Percentiles rank a stretch among this genome's conserved stretches.
Evolutionary conservation across 2,888 invertebrate species (phyloP).

Genomic region (Junonia oenone): DNA sequence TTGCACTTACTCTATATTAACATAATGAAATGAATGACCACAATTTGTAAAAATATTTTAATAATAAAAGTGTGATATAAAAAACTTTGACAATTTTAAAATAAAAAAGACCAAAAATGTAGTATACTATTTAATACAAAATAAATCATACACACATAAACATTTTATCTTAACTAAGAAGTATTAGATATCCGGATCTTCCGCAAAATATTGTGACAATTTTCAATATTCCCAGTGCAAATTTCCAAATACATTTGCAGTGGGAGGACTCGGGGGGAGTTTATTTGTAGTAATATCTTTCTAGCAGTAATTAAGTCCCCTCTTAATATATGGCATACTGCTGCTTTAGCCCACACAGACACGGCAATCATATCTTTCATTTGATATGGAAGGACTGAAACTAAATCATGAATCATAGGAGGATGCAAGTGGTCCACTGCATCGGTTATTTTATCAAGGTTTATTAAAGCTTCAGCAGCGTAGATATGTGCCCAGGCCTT

Average conservation of each 20-base stretch:
- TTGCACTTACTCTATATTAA: no score
- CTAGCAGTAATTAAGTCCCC: slow-evolving; percentile 69
- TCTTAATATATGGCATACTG: slow-evolving; percentile 69
- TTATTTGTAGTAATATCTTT: slow-evolving; percentile 70
- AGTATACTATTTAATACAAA: not conserved
- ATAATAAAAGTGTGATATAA: no score
- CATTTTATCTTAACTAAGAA: slow-evolving; percentile 38
- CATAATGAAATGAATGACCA: no score
- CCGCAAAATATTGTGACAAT: slow-evolving; percentile 66
- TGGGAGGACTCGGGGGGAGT: slow-evolving; percentile 66
- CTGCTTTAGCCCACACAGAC: slow-evolving; percentile 75
- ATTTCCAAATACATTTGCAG: slow-evolving; percentile 80
- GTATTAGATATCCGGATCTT: slow-evolving; percentile 57
- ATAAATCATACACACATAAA: not conserved
- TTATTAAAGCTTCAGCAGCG: slow-evolving; percentile 91
- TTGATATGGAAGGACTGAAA: slow-evolving; percentile 62
- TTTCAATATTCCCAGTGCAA: slow-evolving; percentile 72
- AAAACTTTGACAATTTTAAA: not conserved
- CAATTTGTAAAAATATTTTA: no score
- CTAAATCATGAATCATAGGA: slow-evolving; percentile 81
- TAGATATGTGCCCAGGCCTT: slow-evolving; percentile 93
- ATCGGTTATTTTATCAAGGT: slow-evolving; percentile 89
- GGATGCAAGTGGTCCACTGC: slow-evolving; percentile 91
- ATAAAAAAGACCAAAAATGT: not conserved
- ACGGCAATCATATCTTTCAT: slow-evolving; percentile 71